These are phyloP conservation scores for Neuroscelio doddi DNA, from an alignment of 2,888 invertebrate genomes.

Conservation along the genomic window DNA sequence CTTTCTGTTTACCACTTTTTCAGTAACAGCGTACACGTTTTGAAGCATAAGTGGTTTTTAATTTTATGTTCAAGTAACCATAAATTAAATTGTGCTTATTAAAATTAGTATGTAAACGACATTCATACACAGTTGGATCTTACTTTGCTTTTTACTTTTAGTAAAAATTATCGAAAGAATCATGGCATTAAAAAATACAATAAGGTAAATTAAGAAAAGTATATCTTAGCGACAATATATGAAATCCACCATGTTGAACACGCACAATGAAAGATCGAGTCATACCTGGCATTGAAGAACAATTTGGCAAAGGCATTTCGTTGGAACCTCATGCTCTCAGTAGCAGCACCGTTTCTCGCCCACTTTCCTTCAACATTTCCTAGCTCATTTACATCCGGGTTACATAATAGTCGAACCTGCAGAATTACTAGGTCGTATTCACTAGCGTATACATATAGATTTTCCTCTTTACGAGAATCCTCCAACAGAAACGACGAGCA, in stretches of 20 bases:
- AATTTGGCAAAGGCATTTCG: slow-evolving; percentile 51
- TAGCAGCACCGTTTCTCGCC: slow-evolving; percentile 23
- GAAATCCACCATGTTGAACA: slow-evolving; percentile 38
- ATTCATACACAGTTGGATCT: too few relatives aligned
- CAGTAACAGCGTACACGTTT: too few relatives aligned
- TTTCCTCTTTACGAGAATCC: slow-evolving; percentile 30
- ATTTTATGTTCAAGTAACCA: too few relatives aligned
- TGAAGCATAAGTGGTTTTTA: too few relatives aligned
- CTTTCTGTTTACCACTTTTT: too few relatives aligned
- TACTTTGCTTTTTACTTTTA: too few relatives aligned
- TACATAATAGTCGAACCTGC: slow-evolving; percentile 44
- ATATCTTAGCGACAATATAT: slow-evolving; percentile 25
- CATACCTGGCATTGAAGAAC: slow-evolving; percentile 33
- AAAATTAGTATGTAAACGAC: too few relatives aligned
- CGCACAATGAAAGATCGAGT: slow-evolving; percentile 31
- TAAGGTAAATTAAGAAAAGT: slow-evolving; percentile 25
- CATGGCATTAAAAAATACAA: slow-evolving; percentile 23
- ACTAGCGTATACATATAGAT: slow-evolving; percentile 30
- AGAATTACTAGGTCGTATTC: slow-evolving; percentile 43
- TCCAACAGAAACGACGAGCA: slow-evolving; percentile 33
- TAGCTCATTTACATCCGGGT: slow-evolving; percentile 49
- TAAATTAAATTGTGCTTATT: too few relatives aligned
- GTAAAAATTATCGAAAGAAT: too few relatives aligned
- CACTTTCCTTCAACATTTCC: slow-evolving; percentile 47
- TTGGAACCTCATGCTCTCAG: slow-evolving; percentile 20